Conservation (phyloP, 2,888 invertebrate species). For the Cataglyphis albicans region DNA sequence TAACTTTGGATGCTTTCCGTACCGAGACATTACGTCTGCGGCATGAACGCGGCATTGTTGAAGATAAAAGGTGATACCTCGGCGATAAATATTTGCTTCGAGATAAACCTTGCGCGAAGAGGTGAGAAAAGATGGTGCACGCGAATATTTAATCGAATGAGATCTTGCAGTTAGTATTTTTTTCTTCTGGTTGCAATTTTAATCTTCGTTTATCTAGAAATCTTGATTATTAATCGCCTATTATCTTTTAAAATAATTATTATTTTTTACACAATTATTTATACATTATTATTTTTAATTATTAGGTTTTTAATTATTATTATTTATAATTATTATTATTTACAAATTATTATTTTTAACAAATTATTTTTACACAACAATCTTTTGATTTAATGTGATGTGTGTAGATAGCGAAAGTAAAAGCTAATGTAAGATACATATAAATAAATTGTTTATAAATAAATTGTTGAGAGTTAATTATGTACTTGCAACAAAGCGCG, state of each 20-base stretch:
- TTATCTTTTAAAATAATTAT: not conserved
- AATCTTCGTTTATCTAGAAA: not conserved
- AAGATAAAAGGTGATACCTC: not conserved
- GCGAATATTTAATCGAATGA: slow-evolving; percentile 33
- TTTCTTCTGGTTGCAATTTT: slow-evolving; percentile 24
- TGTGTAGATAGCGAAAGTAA: too few relatives aligned
- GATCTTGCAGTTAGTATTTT: not conserved
- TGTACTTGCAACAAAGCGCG: not conserved
- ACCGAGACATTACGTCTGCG: slow-evolving; percentile 11
- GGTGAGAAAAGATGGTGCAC: not conserved
- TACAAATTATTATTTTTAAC: too few relatives aligned
- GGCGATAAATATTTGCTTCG: slow-evolving; percentile 33
- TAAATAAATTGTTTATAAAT: not conserved
- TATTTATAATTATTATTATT: too few relatives aligned
- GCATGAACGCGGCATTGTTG: slow-evolving; percentile 3
- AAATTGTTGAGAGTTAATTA: not conserved
- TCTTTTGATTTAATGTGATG: not conserved
- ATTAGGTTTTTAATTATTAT: too few relatives aligned
- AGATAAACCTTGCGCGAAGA: not conserved
- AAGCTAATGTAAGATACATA: not conserved
- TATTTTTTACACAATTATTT: not conserved
- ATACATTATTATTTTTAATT: too few relatives aligned
- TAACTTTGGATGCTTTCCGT: slow-evolving; percentile 38
- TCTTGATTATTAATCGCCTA: not conserved
- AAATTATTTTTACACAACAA: slow-evolving; percentile 3